A percentile compares a stretch with the other conserved stretches of the same genome.
phyloP scores from a whole-genome alignment of 2,888 invertebrate species.

The Diarsia dahlii region DNA sequence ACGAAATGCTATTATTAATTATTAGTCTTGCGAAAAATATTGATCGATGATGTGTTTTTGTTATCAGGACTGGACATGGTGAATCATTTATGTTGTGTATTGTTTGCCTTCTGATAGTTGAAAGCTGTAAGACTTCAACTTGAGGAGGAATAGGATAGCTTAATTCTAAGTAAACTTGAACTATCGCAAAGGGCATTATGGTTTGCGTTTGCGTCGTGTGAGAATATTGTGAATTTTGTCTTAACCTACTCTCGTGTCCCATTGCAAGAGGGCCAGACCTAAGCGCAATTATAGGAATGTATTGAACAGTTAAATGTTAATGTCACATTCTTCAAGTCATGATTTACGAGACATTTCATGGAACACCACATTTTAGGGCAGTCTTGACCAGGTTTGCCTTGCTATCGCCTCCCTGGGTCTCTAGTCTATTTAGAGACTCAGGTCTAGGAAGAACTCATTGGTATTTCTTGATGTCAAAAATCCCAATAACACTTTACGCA shows the following conservation, averaged over 20 bases:
- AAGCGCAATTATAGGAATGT: too few species aligned
- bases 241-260: not conserved
- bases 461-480: not conserved
- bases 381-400: too few species aligned
- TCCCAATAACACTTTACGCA: too few species aligned
- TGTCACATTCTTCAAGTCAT: too few species aligned
- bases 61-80: not conserved
- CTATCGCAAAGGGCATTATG: not conserved
- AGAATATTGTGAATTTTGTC: not conserved
- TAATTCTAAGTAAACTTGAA: not conserved
- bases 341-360: too few species aligned
- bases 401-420: too few species aligned
- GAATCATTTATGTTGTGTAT: conserved; percentile 3
- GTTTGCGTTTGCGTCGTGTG: not conserved
- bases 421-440: too few species aligned
- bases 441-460: too few species aligned
- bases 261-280: too few species aligned
- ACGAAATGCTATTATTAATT: conserved; percentile 20
- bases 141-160: not conserved
- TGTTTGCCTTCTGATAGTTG: not conserved
- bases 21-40: conserved; percentile 14
- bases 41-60: conserved; percentile 1
- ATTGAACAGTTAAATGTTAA: too few species aligned
- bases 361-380: too few species aligned
- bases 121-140: not conserved